A percentile compares a stretch with the other conserved stretches of the same genome.
Conservation (phyloP, 2,113 vertebrate species). For the Pongo pygmaeus region DNA sequence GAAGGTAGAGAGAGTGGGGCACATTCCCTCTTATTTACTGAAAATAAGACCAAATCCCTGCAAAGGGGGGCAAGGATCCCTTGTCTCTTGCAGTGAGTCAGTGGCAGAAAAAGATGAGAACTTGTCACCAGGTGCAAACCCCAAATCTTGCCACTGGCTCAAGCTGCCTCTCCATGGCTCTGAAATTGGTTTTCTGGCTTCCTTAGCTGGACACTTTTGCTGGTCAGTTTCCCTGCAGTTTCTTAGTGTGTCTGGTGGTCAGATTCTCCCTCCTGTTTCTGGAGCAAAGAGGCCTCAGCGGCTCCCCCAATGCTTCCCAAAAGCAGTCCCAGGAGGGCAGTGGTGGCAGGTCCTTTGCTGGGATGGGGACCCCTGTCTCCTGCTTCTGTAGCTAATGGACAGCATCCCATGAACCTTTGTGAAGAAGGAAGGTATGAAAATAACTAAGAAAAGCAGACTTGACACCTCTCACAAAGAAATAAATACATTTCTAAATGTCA, state of each 20-base stretch:
- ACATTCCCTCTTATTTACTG: not conserved
- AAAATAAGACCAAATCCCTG: not conserved
- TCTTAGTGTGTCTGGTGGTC: not conserved
- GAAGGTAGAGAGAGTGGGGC: not conserved
- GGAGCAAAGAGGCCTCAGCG: not conserved
- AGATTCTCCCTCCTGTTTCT: not conserved
- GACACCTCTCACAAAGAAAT: not conserved
- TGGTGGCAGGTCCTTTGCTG: accelerated
- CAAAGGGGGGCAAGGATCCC: not conserved
- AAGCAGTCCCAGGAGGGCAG: not conserved
- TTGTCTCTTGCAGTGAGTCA: not conserved
- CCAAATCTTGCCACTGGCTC: not conserved
- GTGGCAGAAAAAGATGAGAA: not conserved
- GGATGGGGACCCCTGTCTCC: not conserved
- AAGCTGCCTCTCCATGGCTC: not conserved
- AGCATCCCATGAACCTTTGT: not conserved
- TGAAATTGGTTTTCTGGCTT: not conserved
- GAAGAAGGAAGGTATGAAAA: not conserved
- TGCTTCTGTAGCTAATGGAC: not conserved
- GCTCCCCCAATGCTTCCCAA: not conserved
- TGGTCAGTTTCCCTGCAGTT: not conserved
- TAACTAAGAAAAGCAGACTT: not conserved
- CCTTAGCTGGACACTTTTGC: not conserved
- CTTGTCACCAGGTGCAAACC: not conserved
- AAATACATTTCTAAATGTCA: slow-evolving; percentile 11